A percentile compares a stretch with the other conserved stretches of the same genome.
phyloP scores from a whole-genome alignment of 2,797 vertebrate genomes.

The Chaenodraco wilsoni region DNA sequence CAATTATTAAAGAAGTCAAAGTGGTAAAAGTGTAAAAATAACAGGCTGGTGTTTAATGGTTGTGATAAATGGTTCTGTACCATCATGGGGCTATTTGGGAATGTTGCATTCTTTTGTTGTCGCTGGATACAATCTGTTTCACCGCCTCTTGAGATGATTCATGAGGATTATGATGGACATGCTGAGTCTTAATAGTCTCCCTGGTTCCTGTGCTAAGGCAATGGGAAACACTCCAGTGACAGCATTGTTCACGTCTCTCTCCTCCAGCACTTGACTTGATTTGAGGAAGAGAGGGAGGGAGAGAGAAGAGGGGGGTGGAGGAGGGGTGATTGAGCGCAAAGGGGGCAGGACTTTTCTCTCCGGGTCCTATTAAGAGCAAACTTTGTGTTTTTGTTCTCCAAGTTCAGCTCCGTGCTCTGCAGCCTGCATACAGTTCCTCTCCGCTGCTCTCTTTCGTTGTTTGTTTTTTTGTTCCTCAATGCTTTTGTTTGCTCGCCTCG shows the following conservation, averaged over 20 bases:
- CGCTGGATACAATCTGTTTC: not conserved
- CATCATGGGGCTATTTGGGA: constrained; percentile 19
- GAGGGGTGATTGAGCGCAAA: constrained; percentile 79
- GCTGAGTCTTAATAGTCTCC: constrained; percentile 6
- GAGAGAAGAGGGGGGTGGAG: constrained; percentile 50
- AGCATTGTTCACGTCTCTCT: constrained; percentile 62
- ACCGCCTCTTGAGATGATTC: not conserved
- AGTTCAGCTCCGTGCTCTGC: constrained; percentile 79
- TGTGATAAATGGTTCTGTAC: constrained; percentile 24
- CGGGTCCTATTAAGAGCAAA: constrained; percentile 86
- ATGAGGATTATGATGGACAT: not conserved
- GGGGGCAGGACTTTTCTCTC: constrained; percentile 84
- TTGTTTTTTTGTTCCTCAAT: constrained; percentile 28
- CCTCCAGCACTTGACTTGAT: constrained; percentile 76
- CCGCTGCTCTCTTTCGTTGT: constrained; percentile 22
- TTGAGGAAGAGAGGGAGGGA: constrained; percentile 54
- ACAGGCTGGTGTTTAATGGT: constrained; percentile 38
- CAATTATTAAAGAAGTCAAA: constrained; percentile 75
- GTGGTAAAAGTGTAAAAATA: constrained; percentile 65
- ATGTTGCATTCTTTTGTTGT: constrained; percentile 1
- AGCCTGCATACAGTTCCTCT: constrained; percentile 48
- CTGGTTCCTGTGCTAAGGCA: constrained; percentile 26
- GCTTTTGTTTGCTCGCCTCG: constrained; percentile 56
- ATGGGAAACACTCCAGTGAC: constrained; percentile 40
- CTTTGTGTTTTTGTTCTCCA: constrained; percentile 87